phyloP scores from a whole-genome alignment of 2,888 invertebrate genomes.

The Timema cristinae region DNA sequence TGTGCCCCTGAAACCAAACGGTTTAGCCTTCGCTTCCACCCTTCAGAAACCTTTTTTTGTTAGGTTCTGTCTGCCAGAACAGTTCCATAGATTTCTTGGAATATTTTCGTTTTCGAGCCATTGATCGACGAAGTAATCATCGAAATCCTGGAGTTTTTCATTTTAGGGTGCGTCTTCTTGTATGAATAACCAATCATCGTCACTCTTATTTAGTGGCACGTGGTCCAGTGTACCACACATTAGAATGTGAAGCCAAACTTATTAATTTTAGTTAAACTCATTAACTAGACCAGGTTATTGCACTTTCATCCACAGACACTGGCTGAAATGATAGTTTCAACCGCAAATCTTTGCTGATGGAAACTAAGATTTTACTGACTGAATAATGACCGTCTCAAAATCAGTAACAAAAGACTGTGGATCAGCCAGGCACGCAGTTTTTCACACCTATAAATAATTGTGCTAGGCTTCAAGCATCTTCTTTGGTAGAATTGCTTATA shows the following conservation, averaged over 20 bases:
- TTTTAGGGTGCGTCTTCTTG: constrained; percentile 2
- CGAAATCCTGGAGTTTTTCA: neutral
- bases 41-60: neutral
- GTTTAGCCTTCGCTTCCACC: neutral
- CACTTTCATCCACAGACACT: neutral
- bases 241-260: neutral
- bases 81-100: neutral
- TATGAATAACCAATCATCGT: neutral
- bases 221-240: neutral
- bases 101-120: no score
- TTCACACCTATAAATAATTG: no score
- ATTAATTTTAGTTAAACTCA: neutral
- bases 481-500: neutral
- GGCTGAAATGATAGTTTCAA: neutral
- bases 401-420: neutral
- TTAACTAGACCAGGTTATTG: neutral
- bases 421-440: neutral
- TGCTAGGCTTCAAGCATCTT: neutral
- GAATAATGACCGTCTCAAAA: no score
- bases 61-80: neutral
- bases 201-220: neutral
- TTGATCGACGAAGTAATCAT: neutral
- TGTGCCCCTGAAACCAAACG: constrained; percentile 2
- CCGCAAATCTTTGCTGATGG: neutral
- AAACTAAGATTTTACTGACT: neutral